phyloP scores from a whole-genome alignment of 2,113 vertebrate genomes.

The Otolemur garnettii region DNA sequence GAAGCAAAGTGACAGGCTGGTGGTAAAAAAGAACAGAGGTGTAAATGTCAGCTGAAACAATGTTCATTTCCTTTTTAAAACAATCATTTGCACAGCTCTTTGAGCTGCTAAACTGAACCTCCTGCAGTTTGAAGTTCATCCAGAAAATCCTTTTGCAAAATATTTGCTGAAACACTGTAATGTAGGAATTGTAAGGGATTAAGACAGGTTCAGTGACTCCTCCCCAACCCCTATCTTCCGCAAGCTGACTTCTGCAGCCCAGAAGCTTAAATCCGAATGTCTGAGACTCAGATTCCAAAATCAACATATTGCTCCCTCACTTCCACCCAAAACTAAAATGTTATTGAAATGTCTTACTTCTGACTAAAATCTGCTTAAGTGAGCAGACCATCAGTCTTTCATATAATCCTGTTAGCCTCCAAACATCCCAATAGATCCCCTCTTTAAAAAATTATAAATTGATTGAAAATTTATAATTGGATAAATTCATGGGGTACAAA shows the following conservation, averaged over 20 bases:
- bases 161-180: slow-evolving; percentile 88
- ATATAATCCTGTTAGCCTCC: slow-evolving; percentile 68
- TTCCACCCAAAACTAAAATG: slow-evolving; percentile 51
- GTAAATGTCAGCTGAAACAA: slow-evolving; percentile 89
- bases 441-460: neutral
- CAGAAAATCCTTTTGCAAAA: slow-evolving; percentile 88
- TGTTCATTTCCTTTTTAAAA: slow-evolving; percentile 82
- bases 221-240: slow-evolving; percentile 72
- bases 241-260: slow-evolving; percentile 72
- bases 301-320: neutral
- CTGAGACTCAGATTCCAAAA: slow-evolving; percentile 69
- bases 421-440: slow-evolving; percentile 32
- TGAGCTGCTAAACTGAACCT: slow-evolving; percentile 78
- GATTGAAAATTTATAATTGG: neutral
- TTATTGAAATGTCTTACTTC: slow-evolving; percentile 83
- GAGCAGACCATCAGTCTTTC: slow-evolving; percentile 77
- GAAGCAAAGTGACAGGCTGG: slow-evolving; percentile 84
- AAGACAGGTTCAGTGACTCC: slow-evolving; percentile 63
- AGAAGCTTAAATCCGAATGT: slow-evolving; percentile 62
- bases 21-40: slow-evolving; percentile 81
- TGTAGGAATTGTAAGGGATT: slow-evolving; percentile 82
- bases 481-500: neutral
- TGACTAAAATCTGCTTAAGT: slow-evolving; percentile 82
- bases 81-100: slow-evolving; percentile 81
- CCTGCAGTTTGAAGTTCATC: slow-evolving; percentile 86